phyloP scores from a whole-genome alignment of 2,797 vertebrate species.

The Coracias cyanogaster region DNA sequence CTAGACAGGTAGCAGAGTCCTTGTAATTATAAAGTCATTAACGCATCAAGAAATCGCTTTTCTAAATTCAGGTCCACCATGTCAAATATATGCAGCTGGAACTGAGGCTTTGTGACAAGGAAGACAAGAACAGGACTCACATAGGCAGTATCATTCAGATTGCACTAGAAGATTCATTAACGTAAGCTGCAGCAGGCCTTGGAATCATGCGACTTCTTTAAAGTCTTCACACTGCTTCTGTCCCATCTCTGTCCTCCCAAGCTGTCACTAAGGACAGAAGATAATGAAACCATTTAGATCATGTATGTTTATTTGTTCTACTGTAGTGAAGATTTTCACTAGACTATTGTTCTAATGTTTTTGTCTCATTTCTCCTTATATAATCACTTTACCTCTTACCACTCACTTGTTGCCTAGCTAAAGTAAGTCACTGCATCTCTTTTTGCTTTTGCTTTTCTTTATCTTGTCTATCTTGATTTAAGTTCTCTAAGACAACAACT shows the following conservation, averaged over 20 bases:
- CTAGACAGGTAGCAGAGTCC: neutral
- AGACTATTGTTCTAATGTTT: neutral
- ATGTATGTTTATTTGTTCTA: neutral
- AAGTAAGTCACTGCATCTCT: neutral
- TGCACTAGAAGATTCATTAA: neutral
- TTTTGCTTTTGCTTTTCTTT: neutral
- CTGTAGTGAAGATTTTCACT: rapidly evolving
- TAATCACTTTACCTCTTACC: neutral
- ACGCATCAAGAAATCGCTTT: neutral
- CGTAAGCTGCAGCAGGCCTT: neutral
- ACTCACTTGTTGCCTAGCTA: neutral
- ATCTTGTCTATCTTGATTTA: neutral
- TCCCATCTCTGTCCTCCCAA: neutral
- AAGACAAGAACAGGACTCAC: neutral
- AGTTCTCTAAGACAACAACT: neutral
- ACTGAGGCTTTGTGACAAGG: neutral
- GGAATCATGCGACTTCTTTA: neutral
- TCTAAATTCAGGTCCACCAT: neutral
- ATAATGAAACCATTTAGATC: neutral
- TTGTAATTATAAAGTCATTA: neutral
- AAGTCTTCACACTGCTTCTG: neutral
- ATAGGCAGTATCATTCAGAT: neutral
- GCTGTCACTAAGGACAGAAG: neutral
- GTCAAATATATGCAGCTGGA: neutral
- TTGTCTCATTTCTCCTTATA: neutral